Base-by-base conservation (phyloP, 1,140 invertebrate genomes). In the Platorchestia sp. region DNA sequence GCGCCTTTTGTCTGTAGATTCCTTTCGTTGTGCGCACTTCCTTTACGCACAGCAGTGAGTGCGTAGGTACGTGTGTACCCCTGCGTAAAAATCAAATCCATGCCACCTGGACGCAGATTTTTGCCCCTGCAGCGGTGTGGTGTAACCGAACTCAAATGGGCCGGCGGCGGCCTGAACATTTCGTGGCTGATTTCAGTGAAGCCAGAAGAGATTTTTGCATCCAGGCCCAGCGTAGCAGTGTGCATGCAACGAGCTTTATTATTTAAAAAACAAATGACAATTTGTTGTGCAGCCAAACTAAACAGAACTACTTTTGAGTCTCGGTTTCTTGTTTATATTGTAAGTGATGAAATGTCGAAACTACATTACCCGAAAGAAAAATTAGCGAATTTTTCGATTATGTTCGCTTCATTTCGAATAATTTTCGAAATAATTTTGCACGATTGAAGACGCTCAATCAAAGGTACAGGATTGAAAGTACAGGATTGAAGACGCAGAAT, bases 1-100 rank as follows among this genome's bases (percentile, higher is more conserved):
- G n/a, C 19, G 41, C 14, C 91, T 93, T 93, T 93, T 93, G 91
- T 93, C 45, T 40, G 43, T 40, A 47, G 43, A 93, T 93, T 93
- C 91, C 45, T 93, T 45, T 45, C 43, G 43, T 93, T 22, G 91
- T 45, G 47, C 43, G 40, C 91, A 45, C 89, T 44, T 22, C 89
- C 89, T 22, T 45, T 91, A 27, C 47, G 47, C 19, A 19, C 47
- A 51, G 6, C 7, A 6, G 47, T 51, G 19, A 6, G 47, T 51
- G 47, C 47, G 47, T 51, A 1, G 14, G 59, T 75, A 75, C 59
- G 59, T 75, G 45, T 40, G 45, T 44, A 45, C 91, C 14, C 47
- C 19, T 27, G 91, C 91, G 91, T 45, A 47, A 93, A 45, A 45
- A 45, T 93, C 91, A 89, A 89, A 89, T 40, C 91, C 91, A 16